Evolutionary conservation across 2,888 invertebrate species (phyloP), one percentile per base, ranked within the genome.

Genomic region (Quadriops clusia): DNA sequence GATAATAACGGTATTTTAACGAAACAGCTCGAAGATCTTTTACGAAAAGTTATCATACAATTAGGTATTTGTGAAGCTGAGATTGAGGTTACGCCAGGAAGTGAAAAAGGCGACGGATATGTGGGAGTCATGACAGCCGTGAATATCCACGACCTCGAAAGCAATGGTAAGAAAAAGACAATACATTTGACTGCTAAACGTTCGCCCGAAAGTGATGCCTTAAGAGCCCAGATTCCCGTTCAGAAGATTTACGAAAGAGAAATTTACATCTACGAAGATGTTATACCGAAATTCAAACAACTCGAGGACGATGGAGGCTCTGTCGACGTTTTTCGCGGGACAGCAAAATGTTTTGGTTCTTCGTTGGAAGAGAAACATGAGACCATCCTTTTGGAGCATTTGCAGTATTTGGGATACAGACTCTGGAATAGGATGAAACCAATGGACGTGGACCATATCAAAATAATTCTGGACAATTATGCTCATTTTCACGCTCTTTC

Each of bases 131-230:
- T n/a, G n/a, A n/a, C n/a, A n/a, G n/a, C n/a, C n/a, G n/a, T n/a
- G n/a, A n/a, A n/a, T n/a, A n/a, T n/a, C n/a, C n/a, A n/a, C n/a
- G n/a, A n/a, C n/a, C n/a, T n/a, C n/a, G n/a, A n/a, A n/a, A n/a
- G n/a, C n/a, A n/a, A n/a, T n/a, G n/a, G n/a, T n/a, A n/a, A n/a
- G n/a, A n/a, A 29, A 4, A 30, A 33, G 18, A 28, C 17, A 3
- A 9, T 45, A 7, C 32, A 42, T 5, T 28, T 49, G 12, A 42
- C 51, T 4, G 30, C 48, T 8, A 52, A 52, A 41, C 35, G 41
- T 18, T 43, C 47, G 2, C 41, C 39, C 4, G 30, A 20, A n/a
- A 36, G 33, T 9, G 42, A 44, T 35, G 30, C 24, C n/a, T 36
- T 44, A 9, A 35, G 49, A 15, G 33, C 36, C 6, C 12, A 32